A percentile compares a stretch with the other conserved stretches of the same genome.
These are phyloP conservation scores for Pocillopora meandrina DNA, from an alignment of 92 coral and sea anemone genomes.

Conservation along the genomic window DNA sequence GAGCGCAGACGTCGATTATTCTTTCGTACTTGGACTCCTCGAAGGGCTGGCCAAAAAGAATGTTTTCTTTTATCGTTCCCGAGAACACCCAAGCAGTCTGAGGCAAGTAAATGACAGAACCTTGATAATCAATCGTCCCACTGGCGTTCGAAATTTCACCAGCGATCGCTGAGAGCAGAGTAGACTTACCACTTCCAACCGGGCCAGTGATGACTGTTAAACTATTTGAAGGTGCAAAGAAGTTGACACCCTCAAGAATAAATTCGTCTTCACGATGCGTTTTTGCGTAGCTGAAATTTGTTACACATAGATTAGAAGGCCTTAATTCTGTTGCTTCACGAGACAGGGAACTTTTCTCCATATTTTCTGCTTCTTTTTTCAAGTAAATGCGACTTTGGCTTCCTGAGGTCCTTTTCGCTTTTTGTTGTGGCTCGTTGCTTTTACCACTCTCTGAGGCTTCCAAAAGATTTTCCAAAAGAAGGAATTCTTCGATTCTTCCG, in stretches of 20 bases:
- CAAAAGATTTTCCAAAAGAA: no score
- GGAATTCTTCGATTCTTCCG: no score
- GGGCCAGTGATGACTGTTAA: conserved; percentile 15
- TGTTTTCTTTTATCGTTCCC: conserved; percentile 1
- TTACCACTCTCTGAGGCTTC: no score
- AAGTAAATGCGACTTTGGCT: no score
- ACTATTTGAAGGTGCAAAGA: not conserved
- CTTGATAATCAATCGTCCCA: not conserved
- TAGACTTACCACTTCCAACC: conserved; percentile 19
- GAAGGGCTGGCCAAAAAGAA: conserved; percentile 1
- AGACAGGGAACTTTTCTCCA: no score
- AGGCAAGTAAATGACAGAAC: conserved; percentile 7
- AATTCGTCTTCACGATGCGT: not conserved
- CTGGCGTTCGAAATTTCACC: not conserved
- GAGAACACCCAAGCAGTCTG: conserved; percentile 22
- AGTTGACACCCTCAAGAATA: not conserved
- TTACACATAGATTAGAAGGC: not conserved
- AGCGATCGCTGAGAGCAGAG: conserved; percentile 15
- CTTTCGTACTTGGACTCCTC: not conserved
- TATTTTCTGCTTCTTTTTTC: no score
- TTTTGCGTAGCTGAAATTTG: not conserved
- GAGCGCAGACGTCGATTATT: not conserved
- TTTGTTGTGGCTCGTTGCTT: no score
- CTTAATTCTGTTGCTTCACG: no score
- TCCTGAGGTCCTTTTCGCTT: no score